Base-by-base conservation (phyloP, 2,113 vertebrate species). In the Hepsetus odoe region DNA sequence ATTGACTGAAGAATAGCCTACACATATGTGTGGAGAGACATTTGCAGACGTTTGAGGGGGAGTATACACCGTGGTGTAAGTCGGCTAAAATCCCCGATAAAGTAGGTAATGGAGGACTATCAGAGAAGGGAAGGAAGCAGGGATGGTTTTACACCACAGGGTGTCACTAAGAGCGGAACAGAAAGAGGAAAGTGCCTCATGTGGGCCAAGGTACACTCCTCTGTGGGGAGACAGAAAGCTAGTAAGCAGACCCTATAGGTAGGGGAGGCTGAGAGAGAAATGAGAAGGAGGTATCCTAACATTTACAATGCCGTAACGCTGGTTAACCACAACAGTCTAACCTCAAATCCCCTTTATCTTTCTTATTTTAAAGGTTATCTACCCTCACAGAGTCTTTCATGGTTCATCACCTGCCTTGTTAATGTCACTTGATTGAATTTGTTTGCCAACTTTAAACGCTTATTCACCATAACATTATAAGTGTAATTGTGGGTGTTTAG, bases 91-190 rank as follows among this genome's bases (percentile, higher is more conserved):
- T 72, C 77, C 77, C 68, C 77, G 40, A 1, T 72, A 26, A 59
- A 32, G 33, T 24, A 59, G 67, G 77, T 64, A 65, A 64, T 28
- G 68, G 68, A 35, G 59, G 51, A 66, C 20, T 18, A 14, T 16
- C 59, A 44, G 59, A 42, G 51, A 83, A n/a, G 73, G 74, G 66
- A 76, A 80, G 65, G 69, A 80, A 69, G 24, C 33, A 51, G 67
- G 55, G 59, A 70, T 66, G 69, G 69, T 72, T 79, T 65, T 70
- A 30, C 46, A 33, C 22, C 35, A 28, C 67, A n/a, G 65, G 6
- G 56, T 72, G 68, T 55, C 59, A 38, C 8, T 28, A 72, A 28
- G 24, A 46, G 28, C 20, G 74, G 66, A 64, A 53, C 49, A 67
- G 56, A 74, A 69, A 71, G 59, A 59, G 53, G 33, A 81, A 81